Percentiles rank a stretch among this genome's conserved stretches.
Evolutionary conservation across 2,888 invertebrate genomes (phyloP).

Genomic region (Microctonus brassicae): DNA sequence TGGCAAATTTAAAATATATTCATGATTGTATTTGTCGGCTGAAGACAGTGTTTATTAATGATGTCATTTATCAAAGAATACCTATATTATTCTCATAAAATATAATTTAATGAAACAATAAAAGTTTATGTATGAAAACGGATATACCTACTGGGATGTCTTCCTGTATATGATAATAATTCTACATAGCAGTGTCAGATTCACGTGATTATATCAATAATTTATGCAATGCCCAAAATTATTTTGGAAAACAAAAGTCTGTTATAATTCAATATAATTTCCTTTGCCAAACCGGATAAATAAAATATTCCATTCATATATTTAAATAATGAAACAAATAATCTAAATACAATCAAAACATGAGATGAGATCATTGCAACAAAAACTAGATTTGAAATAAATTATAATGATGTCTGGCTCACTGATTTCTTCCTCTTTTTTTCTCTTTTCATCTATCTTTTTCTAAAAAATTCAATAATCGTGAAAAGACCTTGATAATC

Average conservation of each 20-base stretch:
- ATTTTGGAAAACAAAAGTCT: background rate
- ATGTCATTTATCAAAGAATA: background rate
- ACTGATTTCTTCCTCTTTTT: no score
- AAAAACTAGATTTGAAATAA: no score
- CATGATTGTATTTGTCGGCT: background rate
- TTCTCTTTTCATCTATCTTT: no score
- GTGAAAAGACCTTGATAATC: background rate
- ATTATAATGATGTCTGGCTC: no score
- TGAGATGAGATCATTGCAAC: no score
- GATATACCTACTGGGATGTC: background rate
- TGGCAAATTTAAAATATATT: background rate
- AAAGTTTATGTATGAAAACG: background rate
- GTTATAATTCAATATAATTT: background rate
- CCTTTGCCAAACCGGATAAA: background rate
- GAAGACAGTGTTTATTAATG: background rate
- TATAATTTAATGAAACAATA: background rate
- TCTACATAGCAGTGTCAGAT: background rate
- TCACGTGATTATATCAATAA: background rate
- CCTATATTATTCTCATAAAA: background rate
- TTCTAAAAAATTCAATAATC: background rate
- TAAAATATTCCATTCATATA: background rate
- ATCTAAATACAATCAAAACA: no score
- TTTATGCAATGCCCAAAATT: background rate
- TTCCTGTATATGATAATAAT: background rate
- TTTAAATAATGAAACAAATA: no score